Evolutionary conservation across 2,797 vertebrate genomes (phyloP).

Genomic region (Staurois parvus): DNA sequence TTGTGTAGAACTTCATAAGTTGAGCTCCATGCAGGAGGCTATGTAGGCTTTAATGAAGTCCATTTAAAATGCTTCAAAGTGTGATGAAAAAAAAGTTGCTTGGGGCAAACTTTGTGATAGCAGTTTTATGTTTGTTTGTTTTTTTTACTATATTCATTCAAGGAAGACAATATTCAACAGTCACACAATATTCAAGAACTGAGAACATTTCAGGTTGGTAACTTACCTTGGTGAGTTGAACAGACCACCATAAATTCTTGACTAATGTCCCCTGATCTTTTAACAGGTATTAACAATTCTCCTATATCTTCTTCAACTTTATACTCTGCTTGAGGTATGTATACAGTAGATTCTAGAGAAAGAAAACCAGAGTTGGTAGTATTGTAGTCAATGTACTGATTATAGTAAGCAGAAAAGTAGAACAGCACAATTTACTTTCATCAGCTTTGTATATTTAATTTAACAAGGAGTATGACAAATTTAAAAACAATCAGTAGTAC

Average conservation of each 20-base stretch:
- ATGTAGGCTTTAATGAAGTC: no score
- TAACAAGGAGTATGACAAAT: no score
- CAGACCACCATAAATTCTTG: conserved; percentile 87
- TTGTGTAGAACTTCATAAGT: no score
- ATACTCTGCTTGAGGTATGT: conserved; percentile 85
- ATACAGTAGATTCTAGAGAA: conserved; percentile 84
- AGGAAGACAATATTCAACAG: not conserved
- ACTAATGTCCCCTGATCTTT: conserved; percentile 81
- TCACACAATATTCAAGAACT: not conserved
- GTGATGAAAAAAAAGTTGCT: no score
- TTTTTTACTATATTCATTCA: not conserved
- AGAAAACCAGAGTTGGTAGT: not conserved
- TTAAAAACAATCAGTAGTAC: no score
- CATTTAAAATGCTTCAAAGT: no score
- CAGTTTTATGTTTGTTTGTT: not conserved
- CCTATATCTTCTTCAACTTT: conserved; percentile 84
- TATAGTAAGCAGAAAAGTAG: not conserved
- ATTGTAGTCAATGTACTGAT: not conserved
- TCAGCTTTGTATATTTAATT: no score
- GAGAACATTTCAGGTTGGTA: not conserved
- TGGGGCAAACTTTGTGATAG: no score
- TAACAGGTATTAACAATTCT: conserved; percentile 83
- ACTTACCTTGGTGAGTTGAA: conserved; percentile 84
- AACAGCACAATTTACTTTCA: not conserved
- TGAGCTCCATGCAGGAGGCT: no score